Conservation (phyloP, 2,113 vertebrate species). For the Pholis gunnellus region DNA sequence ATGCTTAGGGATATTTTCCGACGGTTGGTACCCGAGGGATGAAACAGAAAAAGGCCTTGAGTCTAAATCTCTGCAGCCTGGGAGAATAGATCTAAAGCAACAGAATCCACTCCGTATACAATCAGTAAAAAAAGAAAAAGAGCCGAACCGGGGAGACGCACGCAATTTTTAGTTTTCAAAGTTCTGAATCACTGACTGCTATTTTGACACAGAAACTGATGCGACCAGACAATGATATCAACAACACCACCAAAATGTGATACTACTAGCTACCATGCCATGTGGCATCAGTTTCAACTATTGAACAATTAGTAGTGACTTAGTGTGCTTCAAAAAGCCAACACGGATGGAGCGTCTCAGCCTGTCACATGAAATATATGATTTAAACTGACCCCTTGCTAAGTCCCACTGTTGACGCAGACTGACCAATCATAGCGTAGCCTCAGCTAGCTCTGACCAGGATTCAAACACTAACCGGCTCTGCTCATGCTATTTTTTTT, state of each 20-base stretch:
- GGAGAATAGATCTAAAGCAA: slow-evolving; percentile 35
- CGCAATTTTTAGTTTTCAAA: not conserved
- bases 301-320: slow-evolving; percentile 42
- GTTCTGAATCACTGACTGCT: slow-evolving; percentile 38
- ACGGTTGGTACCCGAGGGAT: slow-evolving; percentile 37
- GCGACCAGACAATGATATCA: slow-evolving; percentile 41
- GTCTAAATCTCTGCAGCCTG: slow-evolving; percentile 36
- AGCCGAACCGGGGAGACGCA: not conserved
- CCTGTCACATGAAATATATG: slow-evolving; percentile 23
- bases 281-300: slow-evolving; percentile 38
- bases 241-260: slow-evolving; percentile 41
- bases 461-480: not conserved
- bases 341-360: slow-evolving; percentile 6
- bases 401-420: not conserved
- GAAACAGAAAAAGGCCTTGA: slow-evolving; percentile 24
- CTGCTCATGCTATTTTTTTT: not conserved
- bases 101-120: slow-evolving; percentile 13
- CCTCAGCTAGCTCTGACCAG: not conserved
- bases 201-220: slow-evolving; percentile 24
- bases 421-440: not conserved
- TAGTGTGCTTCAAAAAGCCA: slow-evolving; percentile 30
- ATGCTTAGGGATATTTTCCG: slow-evolving; percentile 48
- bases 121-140: slow-evolving; percentile 35
- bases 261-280: slow-evolving; percentile 49
- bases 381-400: slow-evolving; percentile 1